Evolutionary conservation across 2,888 invertebrate genomes (phyloP), one percentile per base, ranked within the genome.

Genomic region (Meta bourneti): DNA sequence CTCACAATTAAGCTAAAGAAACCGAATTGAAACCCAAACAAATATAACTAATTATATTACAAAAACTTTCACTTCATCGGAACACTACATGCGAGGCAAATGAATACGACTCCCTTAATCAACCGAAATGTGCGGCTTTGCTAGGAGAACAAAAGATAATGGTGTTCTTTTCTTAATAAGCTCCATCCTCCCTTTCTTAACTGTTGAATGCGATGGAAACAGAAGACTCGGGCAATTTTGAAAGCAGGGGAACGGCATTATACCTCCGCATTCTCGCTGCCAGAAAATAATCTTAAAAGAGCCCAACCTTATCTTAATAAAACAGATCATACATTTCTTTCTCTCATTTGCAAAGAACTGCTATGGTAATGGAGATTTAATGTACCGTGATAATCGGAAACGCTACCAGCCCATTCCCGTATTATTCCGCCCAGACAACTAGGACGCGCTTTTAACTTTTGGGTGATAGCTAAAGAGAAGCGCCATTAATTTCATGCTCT

Each of bases 281-380:
- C 71, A 85, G 20, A 85, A 51, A 49, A 49, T 51, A 51, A 86
- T 71, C 78, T 86, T 70, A 78, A 86, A 86, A 78, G 78, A 20
- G 20, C 19, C 86, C 9, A 70, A 6, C 7, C 86, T 86, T 86
- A 86, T 86, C 86, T 70, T 78, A 77, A 86, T 86, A 78, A 86
- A 86, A 86, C 86, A 86, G 86, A 86, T 86, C 78, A 69, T 78
- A 77, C 78, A 78, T 70, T 86, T 86, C 77, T 86, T 84, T 75
- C 61, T 16, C 75, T 34, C 75, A 20, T 74, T 74, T 34, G 8
- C 74, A 48, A 20, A 74, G 74, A 34, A 34, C 48, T 84, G 69
- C 51, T n/a, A 51, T 51, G 69, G 51, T 86, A 86, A 86, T 86
- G 86, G 86, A 71, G 70, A 71, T 34, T 79, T 87, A 87, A 87